phyloP scores from a whole-genome alignment of 2,797 vertebrate species.

The Aplochiton taeniatus region DNA sequence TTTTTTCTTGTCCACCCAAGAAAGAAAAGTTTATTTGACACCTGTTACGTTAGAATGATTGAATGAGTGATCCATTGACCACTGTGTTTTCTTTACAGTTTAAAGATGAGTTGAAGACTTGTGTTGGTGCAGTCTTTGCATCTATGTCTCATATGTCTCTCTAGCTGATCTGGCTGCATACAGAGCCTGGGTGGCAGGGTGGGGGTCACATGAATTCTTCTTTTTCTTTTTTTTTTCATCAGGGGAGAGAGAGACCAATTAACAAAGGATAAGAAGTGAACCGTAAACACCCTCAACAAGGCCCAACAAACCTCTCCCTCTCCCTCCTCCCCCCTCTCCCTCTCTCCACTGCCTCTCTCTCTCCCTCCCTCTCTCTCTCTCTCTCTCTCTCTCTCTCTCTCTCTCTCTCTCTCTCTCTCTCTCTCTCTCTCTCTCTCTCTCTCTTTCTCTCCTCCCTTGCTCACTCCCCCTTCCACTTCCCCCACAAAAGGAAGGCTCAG shows the following conservation, averaged over 20 bases:
- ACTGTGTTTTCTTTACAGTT: slow-evolving; percentile 8
- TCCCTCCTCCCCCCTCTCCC: slow-evolving; percentile 33
- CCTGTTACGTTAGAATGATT: neutral
- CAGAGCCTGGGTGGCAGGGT: slow-evolving; percentile 65
- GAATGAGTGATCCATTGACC: slow-evolving; percentile 4
- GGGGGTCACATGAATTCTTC: slow-evolving; percentile 69
- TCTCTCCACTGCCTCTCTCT: slow-evolving; percentile 19
- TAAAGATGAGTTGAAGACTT: slow-evolving; percentile 40
- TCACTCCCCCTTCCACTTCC: slow-evolving; percentile 51
- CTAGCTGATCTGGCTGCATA: slow-evolving; percentile 54
- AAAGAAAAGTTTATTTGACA: neutral
- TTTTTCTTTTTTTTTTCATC: slow-evolving; percentile 58
- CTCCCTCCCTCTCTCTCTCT: slow-evolving; percentile 44
- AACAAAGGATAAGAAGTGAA: slow-evolving; percentile 86
- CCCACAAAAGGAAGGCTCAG: slow-evolving; percentile 80
- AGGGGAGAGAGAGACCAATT: slow-evolving; percentile 79
- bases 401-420: neutral
- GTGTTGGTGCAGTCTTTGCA: slow-evolving; percentile 42
- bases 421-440: slow-evolving; percentile 34
- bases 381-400: slow-evolving; percentile 23
- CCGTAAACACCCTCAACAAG: slow-evolving; percentile 83
- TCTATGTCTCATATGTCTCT: slow-evolving; percentile 46
- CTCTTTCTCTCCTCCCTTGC: slow-evolving; percentile 56
- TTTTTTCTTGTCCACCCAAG: neutral
- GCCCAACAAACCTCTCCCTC: slow-evolving; percentile 68